Conservation (phyloP, 1,140 invertebrate genomes). For the Onthophagus taurus region DNA sequence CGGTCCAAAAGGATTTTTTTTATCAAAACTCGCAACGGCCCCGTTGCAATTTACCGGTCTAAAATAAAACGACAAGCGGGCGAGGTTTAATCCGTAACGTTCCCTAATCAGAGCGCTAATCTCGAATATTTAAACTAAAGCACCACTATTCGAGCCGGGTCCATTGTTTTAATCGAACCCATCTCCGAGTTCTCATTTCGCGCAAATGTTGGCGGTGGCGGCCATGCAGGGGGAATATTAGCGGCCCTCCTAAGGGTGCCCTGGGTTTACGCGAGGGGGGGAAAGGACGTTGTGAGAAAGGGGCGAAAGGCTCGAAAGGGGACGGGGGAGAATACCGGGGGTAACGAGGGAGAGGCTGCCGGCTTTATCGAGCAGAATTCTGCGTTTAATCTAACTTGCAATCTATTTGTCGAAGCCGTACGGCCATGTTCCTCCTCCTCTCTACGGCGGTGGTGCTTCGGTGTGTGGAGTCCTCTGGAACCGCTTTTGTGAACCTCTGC, state of each 20-base stretch:
- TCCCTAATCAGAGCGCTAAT: slow-evolving; percentile 14
- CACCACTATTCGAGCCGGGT: slow-evolving; percentile 21
- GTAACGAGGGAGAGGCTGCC: slow-evolving; percentile 16
- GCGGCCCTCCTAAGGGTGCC: slow-evolving; percentile 34
- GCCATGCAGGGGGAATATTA: slow-evolving; percentile 34
- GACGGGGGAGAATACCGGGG: slow-evolving; percentile 21
- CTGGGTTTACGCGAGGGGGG: too few relatives aligned
- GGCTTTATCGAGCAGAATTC: slow-evolving; percentile 35
- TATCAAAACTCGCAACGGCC: too few relatives aligned
- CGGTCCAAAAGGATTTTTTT: too few relatives aligned
- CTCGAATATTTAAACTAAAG: slow-evolving; percentile 14
- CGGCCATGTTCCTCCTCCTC: slow-evolving; percentile 17
- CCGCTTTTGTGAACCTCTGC: too few relatives aligned
- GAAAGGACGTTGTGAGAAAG: too few relatives aligned
- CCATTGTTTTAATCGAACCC: slow-evolving; percentile 39
- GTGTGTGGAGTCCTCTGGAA: too few relatives aligned
- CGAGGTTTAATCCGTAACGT: too few relatives aligned
- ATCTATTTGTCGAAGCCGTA: slow-evolving; percentile 36
- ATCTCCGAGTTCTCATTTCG: slow-evolving; percentile 38
- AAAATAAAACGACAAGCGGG: too few relatives aligned
- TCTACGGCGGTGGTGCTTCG: too few relatives aligned
- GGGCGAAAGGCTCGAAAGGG: slow-evolving; percentile 17
- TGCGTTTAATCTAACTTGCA: slow-evolving; percentile 36
- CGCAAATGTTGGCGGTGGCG: slow-evolving; percentile 35
- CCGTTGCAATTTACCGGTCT: too few relatives aligned